Evolutionary conservation across 2,113 vertebrate genomes (phyloP).

Genomic region (Lophotis ruficrista): DNA sequence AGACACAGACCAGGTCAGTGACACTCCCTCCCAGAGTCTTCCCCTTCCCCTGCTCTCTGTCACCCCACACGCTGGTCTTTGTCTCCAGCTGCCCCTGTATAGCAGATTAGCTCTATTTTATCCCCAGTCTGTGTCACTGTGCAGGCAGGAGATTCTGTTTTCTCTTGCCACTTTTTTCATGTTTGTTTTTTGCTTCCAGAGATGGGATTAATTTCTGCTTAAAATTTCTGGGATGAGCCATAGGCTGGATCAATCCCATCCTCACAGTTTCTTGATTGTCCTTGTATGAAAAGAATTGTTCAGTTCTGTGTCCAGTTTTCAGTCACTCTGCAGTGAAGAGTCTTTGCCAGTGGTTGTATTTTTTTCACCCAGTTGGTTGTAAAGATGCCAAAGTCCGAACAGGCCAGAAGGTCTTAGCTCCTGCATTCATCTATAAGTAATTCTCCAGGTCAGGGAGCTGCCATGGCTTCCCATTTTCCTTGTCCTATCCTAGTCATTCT

Average conservation of each 20-base stretch:
- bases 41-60: neutral
- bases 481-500: neutral
- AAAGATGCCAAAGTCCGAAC: neutral
- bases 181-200: neutral
- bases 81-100: neutral
- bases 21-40: neutral
- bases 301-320: neutral
- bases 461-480: neutral
- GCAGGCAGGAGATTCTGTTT: neutral
- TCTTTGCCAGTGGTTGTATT: neutral
- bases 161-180: neutral
- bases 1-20: slow-evolving; percentile 92
- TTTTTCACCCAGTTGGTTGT: neutral
- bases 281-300: neutral
- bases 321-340: neutral
- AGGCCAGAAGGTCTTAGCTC: neutral
- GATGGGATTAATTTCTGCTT: neutral
- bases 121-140: neutral
- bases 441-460: neutral
- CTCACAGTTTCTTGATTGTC: neutral
- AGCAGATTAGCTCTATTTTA: neutral
- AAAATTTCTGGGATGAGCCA: neutral
- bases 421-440: neutral
- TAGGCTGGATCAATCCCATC: neutral
- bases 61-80: neutral